A percentile compares a stretch with the other conserved stretches of the same genome.
Evolutionary conservation across 37 sponge, comb jelly and placozoan species (phyloP).

Genomic region (Halisarca cf. caerulea): DNA sequence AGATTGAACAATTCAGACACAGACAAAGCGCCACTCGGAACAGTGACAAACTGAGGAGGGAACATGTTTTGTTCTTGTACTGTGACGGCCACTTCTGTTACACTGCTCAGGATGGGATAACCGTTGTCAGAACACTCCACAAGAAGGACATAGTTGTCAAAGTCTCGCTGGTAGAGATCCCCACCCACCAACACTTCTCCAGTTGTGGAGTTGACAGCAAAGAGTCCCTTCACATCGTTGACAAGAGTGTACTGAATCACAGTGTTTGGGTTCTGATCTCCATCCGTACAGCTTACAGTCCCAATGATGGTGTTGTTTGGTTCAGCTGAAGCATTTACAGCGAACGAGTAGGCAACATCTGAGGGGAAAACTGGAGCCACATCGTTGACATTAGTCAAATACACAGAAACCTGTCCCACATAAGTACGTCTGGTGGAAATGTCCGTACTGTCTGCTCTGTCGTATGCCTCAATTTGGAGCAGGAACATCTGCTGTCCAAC

Average conservation of each 20-base stretch:
- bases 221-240: slow-evolving; percentile 7
- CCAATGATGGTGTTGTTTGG: slow-evolving; percentile 21
- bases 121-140: slow-evolving; percentile 44
- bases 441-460: slow-evolving; percentile 17
- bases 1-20: neutral
- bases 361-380: slow-evolving; percentile 46
- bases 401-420: slow-evolving; percentile 26
- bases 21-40: neutral
- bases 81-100: neutral
- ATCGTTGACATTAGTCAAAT: slow-evolving; percentile 69
- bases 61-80: neutral
- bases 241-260: slow-evolving; percentile 37
- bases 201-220: slow-evolving; percentile 27
- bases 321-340: slow-evolving; percentile 28
- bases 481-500: neutral
- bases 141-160: slow-evolving; percentile 36
- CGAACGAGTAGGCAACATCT: slow-evolving; percentile 25
- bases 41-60: neutral
- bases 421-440: neutral
- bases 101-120: neutral
- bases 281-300: slow-evolving; percentile 61
- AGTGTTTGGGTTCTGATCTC: slow-evolving; percentile 50
- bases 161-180: slow-evolving; percentile 22
- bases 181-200: slow-evolving; percentile 37
- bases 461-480: slow-evolving; percentile 36